These are phyloP conservation scores for Laspeyria flexula DNA, from an alignment of 2,888 invertebrate species.

Conservation along the genomic window DNA sequence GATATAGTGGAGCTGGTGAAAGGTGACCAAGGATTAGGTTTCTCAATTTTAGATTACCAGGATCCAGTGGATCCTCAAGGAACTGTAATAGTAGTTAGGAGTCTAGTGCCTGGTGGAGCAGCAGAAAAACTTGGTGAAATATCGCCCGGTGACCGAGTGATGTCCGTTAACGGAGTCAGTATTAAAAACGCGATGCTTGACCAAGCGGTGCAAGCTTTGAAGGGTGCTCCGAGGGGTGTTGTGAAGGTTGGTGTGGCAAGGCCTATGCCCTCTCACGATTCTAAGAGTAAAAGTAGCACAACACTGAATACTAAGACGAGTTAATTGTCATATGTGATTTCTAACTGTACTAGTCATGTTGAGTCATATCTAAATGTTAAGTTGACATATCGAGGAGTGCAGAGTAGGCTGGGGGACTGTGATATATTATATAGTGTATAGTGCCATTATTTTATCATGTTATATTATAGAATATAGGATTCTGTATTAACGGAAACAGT, in stretches of 20 bases:
- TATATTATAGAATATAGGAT: no score
- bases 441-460: background rate
- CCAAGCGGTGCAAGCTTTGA: slow-evolving; percentile 97
- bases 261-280: slow-evolving; percentile 87
- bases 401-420: slow-evolving; percentile 33
- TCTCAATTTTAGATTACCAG: slow-evolving; percentile 99
- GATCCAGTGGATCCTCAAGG: slow-evolving; percentile 98
- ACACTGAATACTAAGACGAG: slow-evolving; percentile 73
- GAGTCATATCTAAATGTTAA: slow-evolving; percentile 75
- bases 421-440: slow-evolving; percentile 10
- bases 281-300: slow-evolving; percentile 75
- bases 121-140: slow-evolving; percentile 97
- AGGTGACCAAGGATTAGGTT: slow-evolving; percentile 98
- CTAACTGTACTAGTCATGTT: slow-evolving; percentile 74
- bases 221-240: slow-evolving; percentile 95
- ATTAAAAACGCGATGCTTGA: slow-evolving; percentile 97
- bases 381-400: slow-evolving; percentile 61
- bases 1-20: slow-evolving; percentile 96
- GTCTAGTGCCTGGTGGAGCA: slow-evolving; percentile 98
- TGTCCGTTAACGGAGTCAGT: slow-evolving; percentile 96
- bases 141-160: slow-evolving; percentile 97
- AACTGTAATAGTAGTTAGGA: slow-evolving; percentile 98
- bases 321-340: slow-evolving; percentile 66
- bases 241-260: slow-evolving; percentile 97
- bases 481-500: no score